These are phyloP conservation scores for Phrynocephalus vlangalii DNA, from an alignment of 2,797 vertebrate species.

Conservation along the genomic window DNA sequence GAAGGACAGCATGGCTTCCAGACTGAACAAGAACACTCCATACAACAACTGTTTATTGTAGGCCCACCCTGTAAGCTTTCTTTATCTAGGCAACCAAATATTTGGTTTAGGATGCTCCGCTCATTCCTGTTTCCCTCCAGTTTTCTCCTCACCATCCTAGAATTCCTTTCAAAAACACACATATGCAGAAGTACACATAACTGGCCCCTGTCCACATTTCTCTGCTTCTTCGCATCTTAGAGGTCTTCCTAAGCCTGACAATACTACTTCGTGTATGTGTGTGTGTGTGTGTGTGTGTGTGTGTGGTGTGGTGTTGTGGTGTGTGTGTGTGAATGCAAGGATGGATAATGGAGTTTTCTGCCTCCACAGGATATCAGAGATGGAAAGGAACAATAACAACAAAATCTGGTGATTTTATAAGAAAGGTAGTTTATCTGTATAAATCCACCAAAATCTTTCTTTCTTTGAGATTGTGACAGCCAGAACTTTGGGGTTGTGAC, in stretches of 20 bases:
- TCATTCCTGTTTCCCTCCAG: background rate
- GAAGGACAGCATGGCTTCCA: background rate
- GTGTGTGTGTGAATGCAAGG: background rate
- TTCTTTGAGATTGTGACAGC: too few relatives aligned
- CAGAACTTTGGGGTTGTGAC: too few relatives aligned
- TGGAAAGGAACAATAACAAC: background rate
- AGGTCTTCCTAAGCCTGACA: background rate
- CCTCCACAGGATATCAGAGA: background rate
- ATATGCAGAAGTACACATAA: too few relatives aligned
- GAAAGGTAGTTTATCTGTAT: too few relatives aligned
- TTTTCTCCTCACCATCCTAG: background rate
- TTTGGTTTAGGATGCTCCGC: background rate
- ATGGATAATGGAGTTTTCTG: background rate
- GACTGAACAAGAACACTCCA: background rate
- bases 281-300: background rate
- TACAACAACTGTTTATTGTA: background rate
- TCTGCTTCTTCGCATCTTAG: too few relatives aligned
- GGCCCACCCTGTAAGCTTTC: background rate
- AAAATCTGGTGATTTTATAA: background rate
- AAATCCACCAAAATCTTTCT: too few relatives aligned
- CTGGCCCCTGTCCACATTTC: too few relatives aligned
- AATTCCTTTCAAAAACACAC: too few relatives aligned
- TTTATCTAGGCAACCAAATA: background rate
- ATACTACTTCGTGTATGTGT: background rate
- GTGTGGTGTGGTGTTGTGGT: background rate